Evolutionary conservation across 2,888 invertebrate species (phyloP).

Genomic region (Clusia tigrina): DNA sequence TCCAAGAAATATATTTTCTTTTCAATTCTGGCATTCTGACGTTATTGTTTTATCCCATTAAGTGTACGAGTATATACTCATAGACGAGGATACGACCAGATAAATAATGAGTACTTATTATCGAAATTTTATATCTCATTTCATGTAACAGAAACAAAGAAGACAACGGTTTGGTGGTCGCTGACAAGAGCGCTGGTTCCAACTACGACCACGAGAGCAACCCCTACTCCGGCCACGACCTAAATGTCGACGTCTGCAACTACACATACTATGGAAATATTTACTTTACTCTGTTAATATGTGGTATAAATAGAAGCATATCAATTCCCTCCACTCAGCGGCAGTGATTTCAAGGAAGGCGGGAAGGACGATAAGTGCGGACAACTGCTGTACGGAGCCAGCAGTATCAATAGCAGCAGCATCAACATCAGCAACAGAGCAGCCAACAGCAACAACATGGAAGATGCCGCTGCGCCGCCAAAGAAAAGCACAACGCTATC

Average conservation of each 20-base stretch:
- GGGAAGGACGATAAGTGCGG: conserved; percentile 6
- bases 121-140: background rate
- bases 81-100: background rate
- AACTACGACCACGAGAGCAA: too few relatives aligned
- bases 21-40: background rate
- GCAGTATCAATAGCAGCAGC: background rate
- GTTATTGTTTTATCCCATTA: background rate
- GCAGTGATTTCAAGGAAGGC: conserved; percentile 24
- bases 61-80: background rate
- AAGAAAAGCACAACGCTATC: conserved; percentile 70
- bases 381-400: conserved; percentile 5
- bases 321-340: conserved; percentile 24
- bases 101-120: too few relatives aligned
- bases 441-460: conserved; percentile 41
- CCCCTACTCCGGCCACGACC: too few relatives aligned
- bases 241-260: background rate
- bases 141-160: background rate
- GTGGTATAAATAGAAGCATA: background rate
- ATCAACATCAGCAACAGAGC: conserved; percentile 18
- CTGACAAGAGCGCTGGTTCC: too few relatives aligned
- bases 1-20: too few relatives aligned
- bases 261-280: too few relatives aligned
- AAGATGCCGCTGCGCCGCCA: conserved; percentile 44
- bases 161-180: too few relatives aligned
- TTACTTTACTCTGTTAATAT: background rate